phyloP scores from a whole-genome alignment of 2,113 vertebrate genomes.

The Acrocephalus kingi region DNA sequence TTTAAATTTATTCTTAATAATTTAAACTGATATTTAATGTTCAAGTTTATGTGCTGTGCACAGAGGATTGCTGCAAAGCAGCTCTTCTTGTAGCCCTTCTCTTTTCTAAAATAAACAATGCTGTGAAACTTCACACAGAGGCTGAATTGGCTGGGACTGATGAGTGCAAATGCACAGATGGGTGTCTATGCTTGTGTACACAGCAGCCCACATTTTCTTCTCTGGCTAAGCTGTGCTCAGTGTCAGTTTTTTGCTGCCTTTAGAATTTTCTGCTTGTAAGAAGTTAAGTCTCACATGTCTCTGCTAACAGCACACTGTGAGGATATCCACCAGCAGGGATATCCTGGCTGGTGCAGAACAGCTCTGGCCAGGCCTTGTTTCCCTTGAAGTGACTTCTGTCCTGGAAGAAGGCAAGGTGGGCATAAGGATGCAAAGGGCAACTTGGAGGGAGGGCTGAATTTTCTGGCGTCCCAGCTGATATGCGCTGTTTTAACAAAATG shows the following conservation, averaged over 20 bases:
- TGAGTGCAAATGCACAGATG: not conserved
- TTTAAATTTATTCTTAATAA: constrained; percentile 46
- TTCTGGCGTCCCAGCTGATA: not conserved
- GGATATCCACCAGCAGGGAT: not conserved
- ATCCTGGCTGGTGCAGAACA: not conserved
- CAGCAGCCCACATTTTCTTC: not conserved
- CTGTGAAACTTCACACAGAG: constrained; percentile 31
- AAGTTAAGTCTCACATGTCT: not conserved
- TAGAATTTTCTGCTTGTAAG: not conserved
- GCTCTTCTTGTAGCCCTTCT: not conserved
- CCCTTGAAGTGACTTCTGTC: not conserved
- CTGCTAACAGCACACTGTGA: not conserved
- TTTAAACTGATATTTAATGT: constrained; percentile 20
- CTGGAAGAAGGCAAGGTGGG: not conserved
- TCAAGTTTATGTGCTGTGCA: constrained; percentile 41
- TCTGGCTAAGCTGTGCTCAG: not conserved
- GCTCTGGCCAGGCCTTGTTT: not conserved
- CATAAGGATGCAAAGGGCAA: not conserved
- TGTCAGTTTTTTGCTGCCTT: not conserved
- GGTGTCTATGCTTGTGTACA: not conserved
- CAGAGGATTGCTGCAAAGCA: not conserved
- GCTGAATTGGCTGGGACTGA: not conserved
- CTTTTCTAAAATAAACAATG: constrained; percentile 2
- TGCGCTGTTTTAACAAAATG: not conserved
- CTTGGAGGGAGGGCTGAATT: not conserved